A percentile compares a stretch with the other conserved stretches of the same genome.
Evolutionary conservation across 2,888 invertebrate species (phyloP).

Genomic region (Callimorpha dominula): DNA sequence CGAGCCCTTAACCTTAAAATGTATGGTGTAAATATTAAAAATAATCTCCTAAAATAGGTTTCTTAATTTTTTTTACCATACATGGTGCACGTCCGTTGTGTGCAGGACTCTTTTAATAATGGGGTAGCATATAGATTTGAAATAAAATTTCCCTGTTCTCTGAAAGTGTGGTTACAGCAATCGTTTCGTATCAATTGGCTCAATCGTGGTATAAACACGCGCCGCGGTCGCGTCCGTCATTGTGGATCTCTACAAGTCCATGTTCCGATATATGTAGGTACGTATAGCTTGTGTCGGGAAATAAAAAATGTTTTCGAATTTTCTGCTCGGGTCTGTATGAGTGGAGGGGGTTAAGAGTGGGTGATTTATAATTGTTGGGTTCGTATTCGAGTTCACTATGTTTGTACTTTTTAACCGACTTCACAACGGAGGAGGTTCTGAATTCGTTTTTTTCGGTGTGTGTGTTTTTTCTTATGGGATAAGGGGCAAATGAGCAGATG

Average conservation of each 20-base stretch:
- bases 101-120: too few relatives aligned
- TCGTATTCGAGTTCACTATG: not conserved
- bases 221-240: slow-evolving; percentile 66
- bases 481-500: too few relatives aligned
- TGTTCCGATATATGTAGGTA: slow-evolving; percentile 24
- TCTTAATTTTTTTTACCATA: too few relatives aligned
- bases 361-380: slow-evolving; percentile 10
- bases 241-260: slow-evolving; percentile 25
- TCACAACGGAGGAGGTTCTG: too few relatives aligned
- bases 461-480: too few relatives aligned
- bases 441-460: too few relatives aligned
- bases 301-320: slow-evolving; percentile 38
- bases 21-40: too few relatives aligned
- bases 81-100: too few relatives aligned
- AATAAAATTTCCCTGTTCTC: not conserved
- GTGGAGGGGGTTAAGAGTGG: not conserved
- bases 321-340: slow-evolving; percentile 1
- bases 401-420: not conserved
- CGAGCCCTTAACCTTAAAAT: too few relatives aligned
- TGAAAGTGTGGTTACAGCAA: slow-evolving; percentile 36
- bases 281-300: slow-evolving; percentile 29
- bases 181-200: slow-evolving; percentile 64
- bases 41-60: too few relatives aligned
- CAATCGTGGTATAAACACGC: slow-evolving; percentile 78
- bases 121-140: not conserved